Evolutionary conservation across 2,888 invertebrate species (phyloP).

Genomic region (Chrysolina oricalcia): DNA sequence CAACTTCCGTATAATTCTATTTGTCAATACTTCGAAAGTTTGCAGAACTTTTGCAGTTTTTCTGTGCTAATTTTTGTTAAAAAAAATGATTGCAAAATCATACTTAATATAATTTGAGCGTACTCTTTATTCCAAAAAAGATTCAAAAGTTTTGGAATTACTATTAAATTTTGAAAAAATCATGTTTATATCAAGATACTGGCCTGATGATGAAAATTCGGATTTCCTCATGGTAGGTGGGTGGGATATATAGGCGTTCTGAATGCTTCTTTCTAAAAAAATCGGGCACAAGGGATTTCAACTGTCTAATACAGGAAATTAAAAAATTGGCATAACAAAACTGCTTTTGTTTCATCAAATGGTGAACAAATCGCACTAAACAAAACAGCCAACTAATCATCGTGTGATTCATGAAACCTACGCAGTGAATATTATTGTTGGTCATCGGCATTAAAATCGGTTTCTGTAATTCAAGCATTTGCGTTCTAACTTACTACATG

Average conservation of each 20-base stretch:
- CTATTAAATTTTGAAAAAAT: no score
- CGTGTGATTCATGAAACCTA: background rate
- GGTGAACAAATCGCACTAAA: background rate
- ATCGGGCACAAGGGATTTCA: background rate
- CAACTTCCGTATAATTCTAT: no score
- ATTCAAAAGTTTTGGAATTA: no score
- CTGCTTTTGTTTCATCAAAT: background rate
- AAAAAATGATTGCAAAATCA: no score
- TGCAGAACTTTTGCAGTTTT: no score
- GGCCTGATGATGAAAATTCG: background rate
- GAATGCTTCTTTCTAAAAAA: background rate
- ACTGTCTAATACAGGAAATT: background rate
- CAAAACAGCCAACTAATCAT: background rate
- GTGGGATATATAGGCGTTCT: background rate
- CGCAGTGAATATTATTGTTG: background rate
- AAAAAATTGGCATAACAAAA: no score
- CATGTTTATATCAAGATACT: no score
- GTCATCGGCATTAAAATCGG: background rate
- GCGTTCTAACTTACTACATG: constrained; percentile 59
- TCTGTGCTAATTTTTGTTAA: no score
- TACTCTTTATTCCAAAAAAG: no score
- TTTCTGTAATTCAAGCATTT: constrained; percentile 1
- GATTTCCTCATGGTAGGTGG: background rate
- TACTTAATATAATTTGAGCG: no score
- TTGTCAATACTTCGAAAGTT: no score